These are phyloP conservation scores for Ptychochromis oligacanthus DNA, from an alignment of 2,113 vertebrate species.

Conservation along the genomic window DNA sequence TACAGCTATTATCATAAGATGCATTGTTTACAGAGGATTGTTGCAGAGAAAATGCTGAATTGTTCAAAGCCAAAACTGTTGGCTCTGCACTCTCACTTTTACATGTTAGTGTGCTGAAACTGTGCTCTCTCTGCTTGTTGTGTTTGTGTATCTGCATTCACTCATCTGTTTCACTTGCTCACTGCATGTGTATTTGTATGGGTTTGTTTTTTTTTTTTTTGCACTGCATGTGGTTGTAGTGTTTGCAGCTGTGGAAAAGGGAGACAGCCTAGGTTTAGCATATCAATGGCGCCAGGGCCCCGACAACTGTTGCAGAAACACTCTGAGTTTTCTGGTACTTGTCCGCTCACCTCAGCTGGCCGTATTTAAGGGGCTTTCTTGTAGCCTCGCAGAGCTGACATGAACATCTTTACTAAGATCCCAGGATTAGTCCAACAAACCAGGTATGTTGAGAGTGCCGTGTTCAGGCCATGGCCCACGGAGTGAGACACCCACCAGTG, in stretches of 20 bases:
- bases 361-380: constrained; percentile 80
- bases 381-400: constrained; percentile 75
- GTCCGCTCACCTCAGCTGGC: constrained; percentile 39
- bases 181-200: constrained; percentile 19
- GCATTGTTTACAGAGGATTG: constrained; percentile 49
- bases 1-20: constrained; percentile 26
- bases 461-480: not conserved
- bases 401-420: constrained; percentile 84
- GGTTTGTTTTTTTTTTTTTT: constrained; percentile 17
- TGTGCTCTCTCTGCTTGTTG: not conserved
- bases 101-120: constrained; percentile 29
- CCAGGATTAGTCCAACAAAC: constrained; percentile 81
- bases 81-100: constrained; percentile 60
- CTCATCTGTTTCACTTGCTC: not conserved
- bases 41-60: constrained; percentile 67
- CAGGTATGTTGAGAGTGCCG: constrained; percentile 74
- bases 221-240: not conserved
- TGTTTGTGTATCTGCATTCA: constrained; percentile 23
- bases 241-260: constrained; percentile 12
- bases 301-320: constrained; percentile 53
- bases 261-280: constrained; percentile 72
- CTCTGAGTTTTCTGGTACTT: constrained; percentile 75
- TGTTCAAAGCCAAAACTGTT: constrained; percentile 56
- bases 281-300: constrained; percentile 72
- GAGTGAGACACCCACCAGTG: not conserved